phyloP scores from a whole-genome alignment of 2,797 vertebrate genomes.

The Momotus momota region DNA sequence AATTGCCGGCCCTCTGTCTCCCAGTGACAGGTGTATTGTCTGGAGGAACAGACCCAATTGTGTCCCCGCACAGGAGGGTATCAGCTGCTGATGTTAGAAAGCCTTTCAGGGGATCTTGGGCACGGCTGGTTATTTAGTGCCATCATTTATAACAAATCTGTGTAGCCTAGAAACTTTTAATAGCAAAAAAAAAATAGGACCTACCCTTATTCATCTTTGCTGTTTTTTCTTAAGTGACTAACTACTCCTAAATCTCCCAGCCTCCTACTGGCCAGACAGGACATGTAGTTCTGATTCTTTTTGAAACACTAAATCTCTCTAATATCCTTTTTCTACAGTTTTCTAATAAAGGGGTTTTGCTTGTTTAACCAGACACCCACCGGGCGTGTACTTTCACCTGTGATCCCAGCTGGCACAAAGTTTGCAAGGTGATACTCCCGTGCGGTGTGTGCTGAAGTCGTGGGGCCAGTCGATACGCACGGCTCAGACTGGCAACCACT shows the following conservation, averaged over 20 bases:
- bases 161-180: slow-evolving; percentile 52
- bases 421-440: neutral
- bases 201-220: neutral
- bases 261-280: neutral
- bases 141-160: slow-evolving; percentile 26
- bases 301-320: neutral
- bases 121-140: slow-evolving; percentile 13
- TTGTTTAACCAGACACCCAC: neutral
- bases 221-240: neutral
- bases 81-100: slow-evolving; percentile 56
- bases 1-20: slow-evolving; percentile 79
- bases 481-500: neutral
- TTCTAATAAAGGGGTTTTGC: neutral
- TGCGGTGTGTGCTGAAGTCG: neutral
- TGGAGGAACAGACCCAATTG: slow-evolving; percentile 77
- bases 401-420: neutral
- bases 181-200: neutral
- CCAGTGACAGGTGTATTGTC: slow-evolving; percentile 78
- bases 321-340: neutral
- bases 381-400: neutral
- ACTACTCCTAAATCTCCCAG: slow-evolving; percentile 23
- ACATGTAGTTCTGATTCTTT: neutral
- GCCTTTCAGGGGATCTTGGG: slow-evolving; percentile 32
- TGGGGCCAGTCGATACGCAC: fast-evolving
- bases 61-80: slow-evolving; percentile 51